Percentiles rank a stretch among this genome's conserved stretches.
These are phyloP conservation scores for Nesoenas mayeri DNA, from an alignment of 2,113 vertebrate species.

Conservation along the genomic window DNA sequence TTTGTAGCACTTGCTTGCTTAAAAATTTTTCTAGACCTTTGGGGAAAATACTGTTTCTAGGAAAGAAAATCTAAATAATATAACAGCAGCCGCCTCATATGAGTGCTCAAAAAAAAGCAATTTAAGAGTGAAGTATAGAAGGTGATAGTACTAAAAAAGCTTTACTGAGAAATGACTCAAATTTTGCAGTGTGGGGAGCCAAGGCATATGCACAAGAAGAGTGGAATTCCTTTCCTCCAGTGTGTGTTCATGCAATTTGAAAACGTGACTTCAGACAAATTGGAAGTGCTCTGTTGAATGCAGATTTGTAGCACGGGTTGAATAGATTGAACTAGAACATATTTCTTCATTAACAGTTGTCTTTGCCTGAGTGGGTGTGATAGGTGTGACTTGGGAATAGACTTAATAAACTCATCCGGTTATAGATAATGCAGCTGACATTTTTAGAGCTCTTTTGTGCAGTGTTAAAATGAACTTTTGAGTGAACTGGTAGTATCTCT, in stretches of 20 bases:
- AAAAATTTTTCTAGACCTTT: neutral
- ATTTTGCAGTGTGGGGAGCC: neutral
- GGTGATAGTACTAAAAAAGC: neutral
- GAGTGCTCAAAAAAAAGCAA: neutral
- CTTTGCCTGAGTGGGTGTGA: neutral
- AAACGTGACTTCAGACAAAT: neutral
- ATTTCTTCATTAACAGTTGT: neutral
- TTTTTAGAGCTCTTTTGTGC: neutral
- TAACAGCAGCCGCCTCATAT: neutral
- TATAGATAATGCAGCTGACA: neutral
- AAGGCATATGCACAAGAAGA: neutral
- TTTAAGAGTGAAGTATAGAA: neutral
- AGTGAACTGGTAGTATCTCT: neutral
- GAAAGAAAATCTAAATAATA: too few species aligned
- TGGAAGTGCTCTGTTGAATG: neutral
- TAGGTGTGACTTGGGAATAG: neutral
- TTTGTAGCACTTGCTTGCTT: neutral
- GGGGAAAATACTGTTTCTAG: neutral
- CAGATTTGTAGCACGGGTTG: neutral
- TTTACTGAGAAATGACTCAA: neutral
- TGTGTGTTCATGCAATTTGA: neutral
- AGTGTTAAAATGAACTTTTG: neutral
- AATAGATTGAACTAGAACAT: neutral
- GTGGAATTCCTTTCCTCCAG: neutral
- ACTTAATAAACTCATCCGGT: neutral